These are phyloP conservation scores for Pseudorasbora parva DNA, from an alignment of 2,113 vertebrate genomes.

Conservation along the genomic window DNA sequence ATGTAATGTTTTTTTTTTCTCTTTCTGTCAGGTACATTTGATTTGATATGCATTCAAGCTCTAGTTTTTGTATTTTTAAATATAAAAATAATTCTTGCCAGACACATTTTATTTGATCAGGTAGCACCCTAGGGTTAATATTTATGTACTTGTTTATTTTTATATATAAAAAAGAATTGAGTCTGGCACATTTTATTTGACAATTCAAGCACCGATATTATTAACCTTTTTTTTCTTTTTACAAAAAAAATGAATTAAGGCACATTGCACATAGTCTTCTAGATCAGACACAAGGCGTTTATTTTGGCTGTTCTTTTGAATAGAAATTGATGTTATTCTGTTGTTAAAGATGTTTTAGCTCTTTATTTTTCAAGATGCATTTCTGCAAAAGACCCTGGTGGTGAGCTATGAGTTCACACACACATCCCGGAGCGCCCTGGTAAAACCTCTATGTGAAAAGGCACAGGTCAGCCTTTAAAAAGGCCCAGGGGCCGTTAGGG, in stretches of 20 bases:
- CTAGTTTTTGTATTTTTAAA: not conserved
- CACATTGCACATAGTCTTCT: not conserved
- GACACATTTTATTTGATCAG: not conserved
- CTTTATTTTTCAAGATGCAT: not conserved
- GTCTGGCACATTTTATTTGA: not conserved
- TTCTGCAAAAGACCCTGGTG: not conserved
- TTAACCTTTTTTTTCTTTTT: not conserved
- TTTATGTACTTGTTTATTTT: not conserved
- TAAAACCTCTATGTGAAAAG: slow-evolving; percentile 64
- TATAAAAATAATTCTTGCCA: not conserved
- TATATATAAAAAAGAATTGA: not conserved
- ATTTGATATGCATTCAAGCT: not conserved
- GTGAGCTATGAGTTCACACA: slow-evolving; percentile 13
- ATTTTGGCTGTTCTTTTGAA: too few species aligned
- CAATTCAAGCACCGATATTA: not conserved
- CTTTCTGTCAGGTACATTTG: not conserved
- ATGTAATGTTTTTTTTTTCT: too few species aligned
- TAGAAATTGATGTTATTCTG: too few species aligned
- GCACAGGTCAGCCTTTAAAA: slow-evolving; percentile 62
- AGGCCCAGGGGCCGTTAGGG: slow-evolving; percentile 61
- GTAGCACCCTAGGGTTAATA: not conserved
- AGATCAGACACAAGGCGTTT: not conserved
- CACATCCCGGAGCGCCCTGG: slow-evolving; percentile 5
- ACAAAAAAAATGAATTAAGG: not conserved
- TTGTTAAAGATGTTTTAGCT: not conserved